Conservation (phyloP, 1,140 invertebrate species). For the Micrasema minimum region DNA sequence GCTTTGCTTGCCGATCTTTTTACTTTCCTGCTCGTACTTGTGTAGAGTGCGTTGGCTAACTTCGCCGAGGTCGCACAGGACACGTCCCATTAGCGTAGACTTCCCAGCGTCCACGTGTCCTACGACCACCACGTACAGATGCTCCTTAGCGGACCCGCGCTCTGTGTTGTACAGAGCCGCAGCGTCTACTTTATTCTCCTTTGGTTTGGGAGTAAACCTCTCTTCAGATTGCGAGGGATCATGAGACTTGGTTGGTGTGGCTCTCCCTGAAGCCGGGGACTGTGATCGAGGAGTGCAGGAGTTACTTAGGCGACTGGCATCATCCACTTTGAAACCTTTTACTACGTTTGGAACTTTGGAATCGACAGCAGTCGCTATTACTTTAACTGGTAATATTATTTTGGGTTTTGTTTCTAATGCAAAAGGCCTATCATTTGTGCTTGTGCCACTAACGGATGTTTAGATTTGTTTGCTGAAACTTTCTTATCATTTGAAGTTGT, state of each 20-base stretch:
- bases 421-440: background rate
- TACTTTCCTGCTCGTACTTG: slow-evolving; percentile 98
- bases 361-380: slow-evolving; percentile 53
- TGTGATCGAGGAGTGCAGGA: slow-evolving; percentile 68
- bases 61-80: slow-evolving; percentile 90
- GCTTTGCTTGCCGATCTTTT: slow-evolving; percentile 97
- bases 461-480: slow-evolving; percentile 16
- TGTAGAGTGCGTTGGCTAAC: slow-evolving; percentile 93
- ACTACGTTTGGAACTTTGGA: slow-evolving; percentile 58
- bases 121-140: slow-evolving; percentile 94
- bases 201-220: slow-evolving; percentile 58
- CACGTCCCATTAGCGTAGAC: slow-evolving; percentile 96
- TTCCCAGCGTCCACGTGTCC: slow-evolving; percentile 99
- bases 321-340: slow-evolving; percentile 65
- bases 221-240: slow-evolving; percentile 58
- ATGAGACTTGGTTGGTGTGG: slow-evolving; percentile 60
- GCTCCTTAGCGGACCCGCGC: slow-evolving; percentile 80
- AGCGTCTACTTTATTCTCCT: slow-evolving; percentile 69
- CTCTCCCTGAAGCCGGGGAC: slow-evolving; percentile 72
- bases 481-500: slow-evolving; percentile 50
- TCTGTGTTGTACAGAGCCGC: slow-evolving; percentile 77
- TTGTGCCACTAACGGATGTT: background rate
- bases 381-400: slow-evolving; percentile 29
- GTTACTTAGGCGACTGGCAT: slow-evolving; percentile 55
- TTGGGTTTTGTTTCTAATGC: background rate